Conservation (phyloP, 2,888 invertebrate species). For the Acanthacorydalis orientalis region DNA sequence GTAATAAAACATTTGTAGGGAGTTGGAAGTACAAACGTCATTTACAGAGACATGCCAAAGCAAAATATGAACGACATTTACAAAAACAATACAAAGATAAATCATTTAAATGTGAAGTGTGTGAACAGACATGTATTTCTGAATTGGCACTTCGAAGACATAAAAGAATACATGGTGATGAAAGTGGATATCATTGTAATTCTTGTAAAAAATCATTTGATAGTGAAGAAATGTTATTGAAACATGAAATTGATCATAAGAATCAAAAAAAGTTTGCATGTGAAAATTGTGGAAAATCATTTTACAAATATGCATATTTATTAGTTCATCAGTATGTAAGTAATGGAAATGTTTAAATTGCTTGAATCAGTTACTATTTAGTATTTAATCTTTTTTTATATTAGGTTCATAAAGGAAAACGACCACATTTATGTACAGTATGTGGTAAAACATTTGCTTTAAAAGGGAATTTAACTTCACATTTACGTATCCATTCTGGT, state of each 20-base stretch:
- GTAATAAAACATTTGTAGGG: constrained; percentile 1
- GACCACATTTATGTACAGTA: constrained; percentile 1
- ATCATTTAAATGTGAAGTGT: no score
- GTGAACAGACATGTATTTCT: neutral
- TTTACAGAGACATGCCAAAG: neutral
- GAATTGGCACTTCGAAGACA: neutral
- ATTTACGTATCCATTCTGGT: neutral
- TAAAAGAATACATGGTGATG: neutral
- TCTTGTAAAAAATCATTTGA: neutral
- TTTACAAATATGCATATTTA: neutral
- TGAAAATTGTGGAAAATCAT: neutral
- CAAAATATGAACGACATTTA: no score
- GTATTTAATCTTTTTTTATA: neutral
- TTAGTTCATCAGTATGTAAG: neutral
- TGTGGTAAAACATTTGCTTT: constrained; percentile 1
- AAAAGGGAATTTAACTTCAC: neutral
- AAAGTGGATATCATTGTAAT: neutral
- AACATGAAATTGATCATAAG: neutral
- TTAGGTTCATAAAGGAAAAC: neutral
- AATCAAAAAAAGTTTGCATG: neutral
- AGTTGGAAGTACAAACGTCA: neutral
- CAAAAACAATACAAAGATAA: no score
- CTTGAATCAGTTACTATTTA: no score
- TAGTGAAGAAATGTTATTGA: neutral
- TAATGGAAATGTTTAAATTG: no score